A percentile compares a stretch with the other conserved stretches of the same genome.
These are phyloP conservation scores for Drosophila atripex DNA, from an alignment of 2,888 invertebrate genomes.

Conservation along the genomic window DNA sequence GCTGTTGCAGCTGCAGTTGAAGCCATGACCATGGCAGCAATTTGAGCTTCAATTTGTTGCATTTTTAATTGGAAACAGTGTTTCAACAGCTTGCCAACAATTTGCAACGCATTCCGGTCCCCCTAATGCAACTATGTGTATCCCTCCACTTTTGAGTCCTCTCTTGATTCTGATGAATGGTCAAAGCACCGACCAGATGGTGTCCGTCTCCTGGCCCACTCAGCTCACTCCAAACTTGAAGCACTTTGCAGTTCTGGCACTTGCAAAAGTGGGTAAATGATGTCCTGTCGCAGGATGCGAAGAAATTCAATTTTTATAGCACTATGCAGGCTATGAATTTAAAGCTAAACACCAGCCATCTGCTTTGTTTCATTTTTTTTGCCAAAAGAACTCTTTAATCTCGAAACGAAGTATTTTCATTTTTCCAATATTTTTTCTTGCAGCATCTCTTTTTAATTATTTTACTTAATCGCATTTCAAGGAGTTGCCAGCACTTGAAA, in stretches of 20 bases:
- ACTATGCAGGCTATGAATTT: not conserved
- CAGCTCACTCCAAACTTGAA: slow-evolving; percentile 1
- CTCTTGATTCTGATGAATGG: slow-evolving; percentile 31
- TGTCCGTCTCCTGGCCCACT: slow-evolving; percentile 4
- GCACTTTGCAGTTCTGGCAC: slow-evolving; percentile 7
- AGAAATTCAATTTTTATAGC: slow-evolving; percentile 13
- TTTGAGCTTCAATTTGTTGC: slow-evolving; percentile 32
- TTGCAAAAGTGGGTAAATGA: not conserved
- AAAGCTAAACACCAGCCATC: not conserved
- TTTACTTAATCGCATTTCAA: slow-evolving; percentile 36
- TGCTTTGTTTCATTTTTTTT: not conserved
- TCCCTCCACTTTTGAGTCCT: slow-evolving; percentile 1
- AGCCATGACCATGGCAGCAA: slow-evolving; percentile 12
- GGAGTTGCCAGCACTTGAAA: slow-evolving; percentile 43
- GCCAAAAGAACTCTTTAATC: not conserved
- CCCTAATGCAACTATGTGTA: slow-evolving; percentile 12
- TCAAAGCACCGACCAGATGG: slow-evolving; percentile 26
- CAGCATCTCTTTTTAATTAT: slow-evolving; percentile 43
- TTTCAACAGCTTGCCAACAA: slow-evolving; percentile 46
- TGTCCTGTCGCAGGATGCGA: slow-evolving; percentile 5
- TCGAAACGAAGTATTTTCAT: not conserved
- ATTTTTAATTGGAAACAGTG: slow-evolving; percentile 33
- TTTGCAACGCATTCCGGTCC: slow-evolving; percentile 29
- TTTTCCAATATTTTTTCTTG: slow-evolving; percentile 3
- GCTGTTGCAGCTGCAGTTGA: not conserved